phyloP scores from a whole-genome alignment of 2,888 invertebrate genomes.

The Zootermopsis nevadensis region DNA sequence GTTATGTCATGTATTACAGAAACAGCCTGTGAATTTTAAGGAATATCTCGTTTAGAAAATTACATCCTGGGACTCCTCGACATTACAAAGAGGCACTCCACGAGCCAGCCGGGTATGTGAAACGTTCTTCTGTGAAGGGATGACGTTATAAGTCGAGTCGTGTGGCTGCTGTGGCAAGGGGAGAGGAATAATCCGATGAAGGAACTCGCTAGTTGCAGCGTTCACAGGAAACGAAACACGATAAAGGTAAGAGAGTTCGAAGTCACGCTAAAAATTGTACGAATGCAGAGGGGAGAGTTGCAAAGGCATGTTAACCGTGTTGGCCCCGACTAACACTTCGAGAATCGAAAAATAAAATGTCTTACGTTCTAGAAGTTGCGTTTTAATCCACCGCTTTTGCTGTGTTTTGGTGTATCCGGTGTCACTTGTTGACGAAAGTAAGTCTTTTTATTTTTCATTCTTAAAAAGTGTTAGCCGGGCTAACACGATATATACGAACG shows the following conservation, averaged over 20 bases:
- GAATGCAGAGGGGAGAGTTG: neutral
- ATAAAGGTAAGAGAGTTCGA: neutral
- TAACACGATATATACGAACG: no score
- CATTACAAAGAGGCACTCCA: neutral
- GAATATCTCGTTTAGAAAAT: neutral
- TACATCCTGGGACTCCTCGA: neutral
- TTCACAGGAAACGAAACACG: neutral
- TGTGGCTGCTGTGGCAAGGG: neutral
- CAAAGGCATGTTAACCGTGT: no score
- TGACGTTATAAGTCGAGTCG: neutral
- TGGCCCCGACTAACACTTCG: no score
- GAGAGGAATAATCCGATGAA: neutral
- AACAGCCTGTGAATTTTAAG: no score
- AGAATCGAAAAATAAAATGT: no score
- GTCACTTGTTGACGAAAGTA: no score
- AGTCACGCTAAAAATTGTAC: neutral
- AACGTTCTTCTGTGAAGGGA: neutral
- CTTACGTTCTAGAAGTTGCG: no score
- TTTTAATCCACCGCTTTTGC: no score
- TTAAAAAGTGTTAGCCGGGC: no score
- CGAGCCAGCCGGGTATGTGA: neutral
- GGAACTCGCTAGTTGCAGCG: neutral
- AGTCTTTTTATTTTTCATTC: no score
- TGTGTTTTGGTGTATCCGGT: no score
- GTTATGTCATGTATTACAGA: no score